Evolutionary conservation across 2,888 invertebrate species (phyloP).

Genomic region (Eristalis arbustorum): DNA sequence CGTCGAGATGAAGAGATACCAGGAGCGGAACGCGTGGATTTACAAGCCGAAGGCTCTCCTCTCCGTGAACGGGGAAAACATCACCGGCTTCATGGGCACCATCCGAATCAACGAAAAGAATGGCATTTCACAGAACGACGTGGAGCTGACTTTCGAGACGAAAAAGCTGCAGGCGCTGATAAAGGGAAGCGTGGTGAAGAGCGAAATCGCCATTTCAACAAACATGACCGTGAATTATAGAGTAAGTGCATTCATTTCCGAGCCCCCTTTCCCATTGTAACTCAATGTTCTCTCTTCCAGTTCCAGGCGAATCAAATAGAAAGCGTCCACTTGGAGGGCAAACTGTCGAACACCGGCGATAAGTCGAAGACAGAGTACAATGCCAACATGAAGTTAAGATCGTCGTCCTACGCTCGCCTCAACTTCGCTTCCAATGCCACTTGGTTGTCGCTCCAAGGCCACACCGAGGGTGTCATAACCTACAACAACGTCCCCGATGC

Average conservation of each 20-base stretch:
- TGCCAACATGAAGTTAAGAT: slow-evolving; percentile 85
- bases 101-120: slow-evolving; percentile 84
- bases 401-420: slow-evolving; percentile 88
- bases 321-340: slow-evolving; percentile 81
- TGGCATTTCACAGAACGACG: slow-evolving; percentile 88
- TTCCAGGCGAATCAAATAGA: slow-evolving; percentile 78
- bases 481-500: slow-evolving; percentile 85
- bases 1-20: slow-evolving; percentile 76
- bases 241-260: slow-evolving; percentile 81
- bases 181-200: slow-evolving; percentile 85
- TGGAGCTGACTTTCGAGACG: slow-evolving; percentile 88
- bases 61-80: slow-evolving; percentile 86
- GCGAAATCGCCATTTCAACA: slow-evolving; percentile 77
- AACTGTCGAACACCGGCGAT: slow-evolving; percentile 81
- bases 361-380: slow-evolving; percentile 79
- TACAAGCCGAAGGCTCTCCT: slow-evolving; percentile 87
- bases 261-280: not conserved
- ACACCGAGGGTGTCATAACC: slow-evolving; percentile 86
- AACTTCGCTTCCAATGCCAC: slow-evolving; percentile 85
- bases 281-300: slow-evolving; percentile 73
- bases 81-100: slow-evolving; percentile 85
- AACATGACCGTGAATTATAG: slow-evolving; percentile 79
- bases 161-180: slow-evolving; percentile 87
- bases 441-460: slow-evolving; percentile 86
- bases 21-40: slow-evolving; percentile 83